These are phyloP conservation scores for Oscheius sp. DNA, from an alignment of 1,140 invertebrate genomes.

Conservation along the genomic window DNA sequence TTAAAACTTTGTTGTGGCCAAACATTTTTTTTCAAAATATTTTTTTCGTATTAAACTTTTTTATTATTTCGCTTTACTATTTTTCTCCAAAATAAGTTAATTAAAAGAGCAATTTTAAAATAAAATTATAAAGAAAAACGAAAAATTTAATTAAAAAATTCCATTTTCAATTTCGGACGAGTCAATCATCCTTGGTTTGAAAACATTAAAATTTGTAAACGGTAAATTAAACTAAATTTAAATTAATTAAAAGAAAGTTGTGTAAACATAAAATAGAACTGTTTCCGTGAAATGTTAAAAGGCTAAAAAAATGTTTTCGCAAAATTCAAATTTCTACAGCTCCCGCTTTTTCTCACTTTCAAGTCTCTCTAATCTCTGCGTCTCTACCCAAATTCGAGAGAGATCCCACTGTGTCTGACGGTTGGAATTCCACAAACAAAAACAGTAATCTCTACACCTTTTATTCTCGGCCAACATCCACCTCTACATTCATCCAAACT, in stretches of 20 bases:
- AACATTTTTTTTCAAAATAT: no score
- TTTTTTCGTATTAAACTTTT: no score
- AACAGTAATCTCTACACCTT: background rate
- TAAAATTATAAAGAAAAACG: conserved; percentile 20
- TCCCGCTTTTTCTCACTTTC: background rate
- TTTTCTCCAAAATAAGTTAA: conserved; percentile 10
- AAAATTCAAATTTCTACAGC: background rate
- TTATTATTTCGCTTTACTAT: no score
- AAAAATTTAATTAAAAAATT: background rate
- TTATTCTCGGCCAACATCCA: background rate
- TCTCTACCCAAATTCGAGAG: background rate
- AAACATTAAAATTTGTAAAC: background rate
- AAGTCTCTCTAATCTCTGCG: background rate
- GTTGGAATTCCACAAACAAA: background rate
- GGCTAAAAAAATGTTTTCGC: conserved; percentile 6
- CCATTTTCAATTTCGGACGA: background rate
- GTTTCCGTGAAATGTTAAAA: background rate
- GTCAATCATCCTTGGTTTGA: background rate
- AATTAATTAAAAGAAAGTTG: background rate
- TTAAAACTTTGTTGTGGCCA: no score
- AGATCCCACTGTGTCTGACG: background rate
- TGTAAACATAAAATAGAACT: conserved; percentile 10
- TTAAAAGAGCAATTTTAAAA: conserved; percentile 21
- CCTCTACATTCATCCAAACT: background rate
- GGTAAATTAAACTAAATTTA: background rate